Conservation (phyloP, 1,140 invertebrate genomes). For the Papilio glaucus region DNA sequence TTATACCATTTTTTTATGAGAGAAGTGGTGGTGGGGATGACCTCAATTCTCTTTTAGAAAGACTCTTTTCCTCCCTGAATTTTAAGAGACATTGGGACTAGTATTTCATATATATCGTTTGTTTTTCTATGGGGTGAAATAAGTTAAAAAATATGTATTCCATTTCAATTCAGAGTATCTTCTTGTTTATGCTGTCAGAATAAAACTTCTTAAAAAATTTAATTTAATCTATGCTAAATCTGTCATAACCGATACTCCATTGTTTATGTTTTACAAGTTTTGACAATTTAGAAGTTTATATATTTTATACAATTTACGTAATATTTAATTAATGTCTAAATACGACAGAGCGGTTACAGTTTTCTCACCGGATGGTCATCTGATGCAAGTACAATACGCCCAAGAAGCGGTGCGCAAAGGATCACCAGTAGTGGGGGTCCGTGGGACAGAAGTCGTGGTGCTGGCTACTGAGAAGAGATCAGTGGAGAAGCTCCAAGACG, state of each 20-base stretch:
- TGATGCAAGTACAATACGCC: conserved; percentile 59
- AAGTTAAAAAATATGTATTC: no score
- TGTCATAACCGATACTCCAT: background rate
- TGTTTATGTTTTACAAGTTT: background rate
- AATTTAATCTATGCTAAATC: background rate
- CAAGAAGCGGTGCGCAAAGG: conserved; percentile 52
- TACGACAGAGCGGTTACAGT: conserved; percentile 62
- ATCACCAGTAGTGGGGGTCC: conserved; percentile 51
- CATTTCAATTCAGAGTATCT: background rate
- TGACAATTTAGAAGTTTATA: conserved; percentile 5
- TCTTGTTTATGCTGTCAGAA: background rate
- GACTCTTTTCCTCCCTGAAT: no score
- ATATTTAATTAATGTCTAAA: conserved; percentile 42
- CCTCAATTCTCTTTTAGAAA: no score
- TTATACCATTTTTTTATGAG: no score
- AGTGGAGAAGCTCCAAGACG: conserved; percentile 48
- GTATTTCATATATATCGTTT: no score
- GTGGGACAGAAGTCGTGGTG: conserved; percentile 47
- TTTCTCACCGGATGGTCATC: conserved; percentile 59
- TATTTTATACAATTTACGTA: conserved; percentile 17
- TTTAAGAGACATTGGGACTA: no score
- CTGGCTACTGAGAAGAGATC: conserved; percentile 52
- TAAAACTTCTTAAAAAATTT: no score
- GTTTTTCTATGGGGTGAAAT: no score
- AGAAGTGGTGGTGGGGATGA: no score